Evolutionary conservation across 1,140 invertebrate species (phyloP), one percentile per base, ranked within the genome.

Genomic region (Dendrolimus punctatus): DNA sequence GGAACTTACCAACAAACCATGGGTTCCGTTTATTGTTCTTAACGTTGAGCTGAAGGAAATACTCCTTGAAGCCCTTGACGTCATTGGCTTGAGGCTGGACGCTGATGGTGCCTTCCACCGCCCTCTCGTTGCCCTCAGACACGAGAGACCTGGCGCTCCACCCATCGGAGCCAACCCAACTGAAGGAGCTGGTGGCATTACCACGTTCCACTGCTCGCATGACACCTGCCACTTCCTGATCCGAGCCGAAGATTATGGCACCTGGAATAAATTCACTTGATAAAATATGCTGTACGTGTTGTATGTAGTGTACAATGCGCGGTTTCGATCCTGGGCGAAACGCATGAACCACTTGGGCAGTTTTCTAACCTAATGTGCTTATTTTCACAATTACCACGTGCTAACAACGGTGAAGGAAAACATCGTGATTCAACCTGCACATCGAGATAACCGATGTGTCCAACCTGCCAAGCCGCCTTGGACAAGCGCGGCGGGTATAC

Each of bases 151-250:
- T 85, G 1, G 95, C 95, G 71, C 93, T 94, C 95, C 96, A 97
- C 3, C 96, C 97, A 74, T 98, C 96, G 45, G 95, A 96, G 0
- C 96, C 96, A 39, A 98, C 97, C 97, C 96, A 98, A 37, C 95
- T 95, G 87, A 98, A 98, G 46, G 89, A 90, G 4, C 95, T 94
- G 4, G 96, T 97, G n/a, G 94, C 95, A 68, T 97, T 97, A 49
- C 90, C 91, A 10, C 96, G 89, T 46, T 93, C 89, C 0, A 98
- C 95, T 0, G 97, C 96, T 55, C 93, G 88, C 97, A 99, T 98
- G 45, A 98, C 91, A 8, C 94, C 95, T 0, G 95, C 95, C 6
- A 98, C 97, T 88, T 98, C 97, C 88, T 98, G 97, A 85, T 98
- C 96, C 0, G 96, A 98, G 0, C 95, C 97, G 79, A 97, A 99